Base-by-base conservation (phyloP, 1,140 invertebrate genomes). In the Drosophila micromelanica region DNA sequence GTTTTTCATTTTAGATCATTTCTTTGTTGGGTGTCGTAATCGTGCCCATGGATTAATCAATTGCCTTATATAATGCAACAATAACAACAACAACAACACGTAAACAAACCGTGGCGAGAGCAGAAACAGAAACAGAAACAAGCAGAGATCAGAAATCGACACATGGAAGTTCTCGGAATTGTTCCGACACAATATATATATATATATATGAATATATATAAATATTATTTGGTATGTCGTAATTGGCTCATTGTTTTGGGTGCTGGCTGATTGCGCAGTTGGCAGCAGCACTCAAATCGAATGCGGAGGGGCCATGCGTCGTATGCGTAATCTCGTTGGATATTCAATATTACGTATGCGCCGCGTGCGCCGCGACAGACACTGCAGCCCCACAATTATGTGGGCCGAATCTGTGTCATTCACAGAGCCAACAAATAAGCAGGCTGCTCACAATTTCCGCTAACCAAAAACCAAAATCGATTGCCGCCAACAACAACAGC, bases 251-350 rank as follows among this genome's bases (percentile, higher is more conserved):
- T 35, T 52, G 30, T 35, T 35, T 32, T 5, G 30, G 49, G 23
- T 35, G 49, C 49, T 52, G 6, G 38, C n/a, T 6, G 38, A 13
- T 40, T 40, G 38, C 37, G 37, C 37, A 40, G 27, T 9, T 9
- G 5, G 12, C 46, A 13, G 12, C 46, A 13, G 46, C 12, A 32
- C 12, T 7, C 23, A 38, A 49, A 38, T 46, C 27, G 54, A 54
- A 75, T 62, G 51, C 45, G 20, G 8, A 15, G 15, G 27, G 7
- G 5, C 40, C 8, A 80, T 20, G 73, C 35, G 54, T 64, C 78
- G 74, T 74, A 81, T 81, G 75, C 74, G 79, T 78, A 74, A 70
- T 75, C 12, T 82, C 12, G 37, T 45, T 7, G 62, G 7, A 38
- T 46, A 42, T 46, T 52, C 20, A 27, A 60, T 51, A 77, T 77